Conservation (phyloP, 2,113 vertebrate species). For the Setophaga coronata region DNA sequence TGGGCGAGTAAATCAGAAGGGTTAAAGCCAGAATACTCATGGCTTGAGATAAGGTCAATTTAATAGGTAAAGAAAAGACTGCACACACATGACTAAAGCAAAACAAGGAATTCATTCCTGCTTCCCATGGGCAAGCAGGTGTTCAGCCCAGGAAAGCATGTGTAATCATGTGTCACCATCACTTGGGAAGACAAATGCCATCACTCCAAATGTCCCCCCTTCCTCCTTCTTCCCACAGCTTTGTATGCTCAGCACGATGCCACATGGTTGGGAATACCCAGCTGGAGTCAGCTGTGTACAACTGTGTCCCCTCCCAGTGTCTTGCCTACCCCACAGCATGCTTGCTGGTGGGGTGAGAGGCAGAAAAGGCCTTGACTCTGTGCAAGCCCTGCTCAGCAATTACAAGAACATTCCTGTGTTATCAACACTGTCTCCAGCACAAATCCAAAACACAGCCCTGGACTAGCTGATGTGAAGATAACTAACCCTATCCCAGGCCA, state of each 20-base stretch:
- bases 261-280: not conserved
- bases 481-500: not conserved
- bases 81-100: not conserved
- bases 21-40: not conserved
- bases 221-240: not conserved
- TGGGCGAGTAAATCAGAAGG: not conserved
- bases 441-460: not conserved
- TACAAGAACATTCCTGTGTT: not conserved
- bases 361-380: not conserved
- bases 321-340: not conserved
- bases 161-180: not conserved
- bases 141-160: not conserved
- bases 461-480: not conserved
- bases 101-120: not conserved
- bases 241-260: not conserved
- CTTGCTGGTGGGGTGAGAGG: not conserved
- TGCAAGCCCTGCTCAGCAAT: not conserved
- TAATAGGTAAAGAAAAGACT: not conserved
- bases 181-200: not conserved
- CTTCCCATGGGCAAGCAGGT: not conserved
- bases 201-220: not conserved
- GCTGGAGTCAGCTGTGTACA: not conserved
- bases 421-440: not conserved
- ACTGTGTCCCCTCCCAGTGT: not conserved
- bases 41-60: not conserved